Base-by-base conservation (phyloP, 92 coral and sea anemone genomes). In the Hydrozoanthus gracilis region DNA sequence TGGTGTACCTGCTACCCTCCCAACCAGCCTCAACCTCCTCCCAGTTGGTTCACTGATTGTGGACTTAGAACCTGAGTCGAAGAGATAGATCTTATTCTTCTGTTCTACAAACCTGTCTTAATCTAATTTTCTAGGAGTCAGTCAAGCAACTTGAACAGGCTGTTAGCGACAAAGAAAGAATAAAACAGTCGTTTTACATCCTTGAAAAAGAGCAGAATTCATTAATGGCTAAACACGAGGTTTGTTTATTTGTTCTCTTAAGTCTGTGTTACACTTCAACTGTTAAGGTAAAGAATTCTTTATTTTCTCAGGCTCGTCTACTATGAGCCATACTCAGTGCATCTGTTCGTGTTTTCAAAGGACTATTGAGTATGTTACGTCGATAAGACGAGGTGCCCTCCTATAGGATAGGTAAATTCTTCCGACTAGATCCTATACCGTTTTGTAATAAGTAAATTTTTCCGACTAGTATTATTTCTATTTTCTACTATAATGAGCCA, bases 201-300 rank as follows among this genome's bases (percentile, higher is more conserved):
- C 82, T 91, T 17, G 95, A 92, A 68, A 90, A 87, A 82, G 93
- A 92, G 58, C 92, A 92, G 17, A 87, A 88, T 12, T 65, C 82
- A 51, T 65, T 89, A 47, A 50, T 86, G 44, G 54, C 62, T 50
- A 86, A 92, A 58, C 90, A 80, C 54, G 91, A 92, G 95, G 95
- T 92, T 56, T 6, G 89, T 90, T 44, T 9, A 27, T 27, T 27
- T 27, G 39, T 27, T 27, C 0, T 27, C 39, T 27, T 27, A 0
- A 27, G 39, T 27, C 2, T 27, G 39, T 27, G 39, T 27, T 27
- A 27, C 39, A 27, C 39, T 27, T 27, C 2, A 27, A 27, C 39
- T 27, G 0, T 27, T 16, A 65, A 5, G 3, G 39, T 54, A 8
- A 54, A 54, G 8, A 8, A 13, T 8, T 54, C 60, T 54, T 54